phyloP scores from a whole-genome alignment of 2,888 invertebrate genomes.

The Phaonia tiefii region DNA sequence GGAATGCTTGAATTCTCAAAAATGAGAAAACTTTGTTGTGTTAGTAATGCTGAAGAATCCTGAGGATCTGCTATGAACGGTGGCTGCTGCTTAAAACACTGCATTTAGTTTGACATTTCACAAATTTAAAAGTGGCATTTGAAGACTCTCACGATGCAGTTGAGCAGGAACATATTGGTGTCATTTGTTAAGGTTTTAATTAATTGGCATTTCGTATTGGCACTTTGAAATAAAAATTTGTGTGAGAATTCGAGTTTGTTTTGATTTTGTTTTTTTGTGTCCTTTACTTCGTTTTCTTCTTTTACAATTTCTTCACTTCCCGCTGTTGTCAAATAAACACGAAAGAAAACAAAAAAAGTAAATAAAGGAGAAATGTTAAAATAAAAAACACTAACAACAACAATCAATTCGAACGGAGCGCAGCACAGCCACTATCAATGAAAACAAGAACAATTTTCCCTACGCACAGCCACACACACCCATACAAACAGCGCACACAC shows the following conservation, averaged over 20 bases:
- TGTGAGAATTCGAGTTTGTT: background rate
- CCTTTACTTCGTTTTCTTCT: slow-evolving; percentile 45
- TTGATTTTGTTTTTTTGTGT: slow-evolving; percentile 29
- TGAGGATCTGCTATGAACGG: slow-evolving; percentile 60
- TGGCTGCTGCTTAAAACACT: slow-evolving; percentile 68
- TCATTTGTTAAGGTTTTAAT: slow-evolving; percentile 21
- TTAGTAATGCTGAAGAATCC: slow-evolving; percentile 56
- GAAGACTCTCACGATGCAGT: slow-evolving; percentile 8
- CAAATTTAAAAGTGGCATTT: slow-evolving; percentile 30
- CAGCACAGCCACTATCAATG: slow-evolving; percentile 29
- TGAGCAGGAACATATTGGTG: slow-evolving; percentile 46
- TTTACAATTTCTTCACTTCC: slow-evolving; percentile 54
- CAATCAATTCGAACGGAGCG: slow-evolving; percentile 30
- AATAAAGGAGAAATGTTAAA: slow-evolving; percentile 1
- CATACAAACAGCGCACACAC: slow-evolving; percentile 54
- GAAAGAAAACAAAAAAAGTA: slow-evolving; percentile 17
- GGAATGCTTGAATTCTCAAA: slow-evolving; percentile 58
- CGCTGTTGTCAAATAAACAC: slow-evolving; percentile 41
- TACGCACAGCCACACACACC: slow-evolving; percentile 59
- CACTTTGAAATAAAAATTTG: slow-evolving; percentile 42
- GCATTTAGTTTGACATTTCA: slow-evolving; percentile 67
- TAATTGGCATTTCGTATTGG: slow-evolving; percentile 64
- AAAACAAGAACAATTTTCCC: slow-evolving; percentile 51
- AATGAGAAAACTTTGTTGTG: slow-evolving; percentile 49
- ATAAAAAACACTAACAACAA: slow-evolving; percentile 50